A percentile compares a stretch with the other conserved stretches of the same genome.
phyloP scores from a whole-genome alignment of 1,140 invertebrate genomes.

The Sinonovacula constricta region DNA sequence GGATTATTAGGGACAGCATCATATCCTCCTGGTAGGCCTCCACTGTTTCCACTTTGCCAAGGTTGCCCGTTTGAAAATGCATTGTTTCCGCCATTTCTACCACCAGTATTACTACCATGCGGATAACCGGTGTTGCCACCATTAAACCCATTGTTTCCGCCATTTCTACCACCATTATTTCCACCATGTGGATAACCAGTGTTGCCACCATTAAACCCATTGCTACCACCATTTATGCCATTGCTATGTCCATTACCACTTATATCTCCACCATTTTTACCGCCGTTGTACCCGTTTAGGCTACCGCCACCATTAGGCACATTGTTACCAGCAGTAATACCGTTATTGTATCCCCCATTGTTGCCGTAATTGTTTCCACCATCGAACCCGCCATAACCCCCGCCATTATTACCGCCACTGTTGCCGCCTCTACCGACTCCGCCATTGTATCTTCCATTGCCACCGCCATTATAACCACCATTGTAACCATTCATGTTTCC shows the following conservation, averaged over 20 bases:
- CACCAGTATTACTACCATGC: background rate
- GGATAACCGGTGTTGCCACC: background rate
- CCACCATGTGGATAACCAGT: background rate
- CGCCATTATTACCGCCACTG: background rate
- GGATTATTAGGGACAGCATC: no score
- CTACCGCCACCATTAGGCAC: no score
- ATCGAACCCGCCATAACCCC: background rate
- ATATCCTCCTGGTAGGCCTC: no score
- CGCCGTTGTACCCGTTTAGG: no score
- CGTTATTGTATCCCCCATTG: background rate
- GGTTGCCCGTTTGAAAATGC: background rate
- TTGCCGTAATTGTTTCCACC: background rate
- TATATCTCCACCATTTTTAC: no score
- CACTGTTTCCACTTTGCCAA: no score
- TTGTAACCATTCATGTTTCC: background rate
- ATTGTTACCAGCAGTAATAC: background rate
- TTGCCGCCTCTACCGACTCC: background rate
- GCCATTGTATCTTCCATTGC: background rate
- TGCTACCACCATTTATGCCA: background rate
- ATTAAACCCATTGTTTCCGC: no score
- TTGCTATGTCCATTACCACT: background rate
- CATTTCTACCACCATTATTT: no score
- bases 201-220: background rate
- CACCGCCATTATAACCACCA: background rate
- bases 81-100: background rate